Conservation (phyloP, 2,113 vertebrate genomes). For the Philantomba maxwellii region DNA sequence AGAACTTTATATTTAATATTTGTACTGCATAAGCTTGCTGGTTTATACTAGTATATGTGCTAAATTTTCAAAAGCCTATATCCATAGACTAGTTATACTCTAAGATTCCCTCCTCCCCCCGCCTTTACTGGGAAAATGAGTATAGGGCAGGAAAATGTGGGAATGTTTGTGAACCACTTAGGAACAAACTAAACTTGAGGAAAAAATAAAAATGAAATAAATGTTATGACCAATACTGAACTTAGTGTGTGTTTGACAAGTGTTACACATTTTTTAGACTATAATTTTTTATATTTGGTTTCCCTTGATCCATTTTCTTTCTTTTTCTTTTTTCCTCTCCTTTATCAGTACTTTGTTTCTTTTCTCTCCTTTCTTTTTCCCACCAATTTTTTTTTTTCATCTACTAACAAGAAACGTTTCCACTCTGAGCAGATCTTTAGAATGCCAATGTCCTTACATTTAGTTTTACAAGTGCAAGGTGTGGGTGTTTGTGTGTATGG, state of each 20-base stretch:
- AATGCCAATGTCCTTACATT: neutral
- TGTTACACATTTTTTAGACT: neutral
- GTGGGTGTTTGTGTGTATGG: neutral
- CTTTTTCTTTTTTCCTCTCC: neutral
- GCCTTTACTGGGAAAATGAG: neutral
- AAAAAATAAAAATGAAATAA: neutral
- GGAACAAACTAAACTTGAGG: neutral
- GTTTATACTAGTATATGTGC: conserved; percentile 10
- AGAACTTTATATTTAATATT: conserved; percentile 41
- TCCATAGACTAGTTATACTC: conserved; percentile 48
- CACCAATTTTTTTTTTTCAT: neutral
- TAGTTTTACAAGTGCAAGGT: neutral
- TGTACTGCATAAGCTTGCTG: conserved; percentile 43
- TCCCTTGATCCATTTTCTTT: neutral
- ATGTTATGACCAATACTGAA: neutral
- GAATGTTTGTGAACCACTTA: neutral
- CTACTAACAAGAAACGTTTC: neutral
- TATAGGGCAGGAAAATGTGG: neutral
- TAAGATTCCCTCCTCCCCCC: conserved; percentile 7
- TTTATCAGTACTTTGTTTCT: neutral
- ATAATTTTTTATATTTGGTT: neutral
- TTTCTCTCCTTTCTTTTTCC: neutral
- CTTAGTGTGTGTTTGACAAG: neutral
- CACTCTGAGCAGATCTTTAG: neutral
- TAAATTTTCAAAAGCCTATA: conserved; percentile 45